Evolutionary conservation across 2,888 invertebrate genomes (phyloP), one percentile per base, ranked within the genome.

Genomic region (Dryadula phaetusa): DNA sequence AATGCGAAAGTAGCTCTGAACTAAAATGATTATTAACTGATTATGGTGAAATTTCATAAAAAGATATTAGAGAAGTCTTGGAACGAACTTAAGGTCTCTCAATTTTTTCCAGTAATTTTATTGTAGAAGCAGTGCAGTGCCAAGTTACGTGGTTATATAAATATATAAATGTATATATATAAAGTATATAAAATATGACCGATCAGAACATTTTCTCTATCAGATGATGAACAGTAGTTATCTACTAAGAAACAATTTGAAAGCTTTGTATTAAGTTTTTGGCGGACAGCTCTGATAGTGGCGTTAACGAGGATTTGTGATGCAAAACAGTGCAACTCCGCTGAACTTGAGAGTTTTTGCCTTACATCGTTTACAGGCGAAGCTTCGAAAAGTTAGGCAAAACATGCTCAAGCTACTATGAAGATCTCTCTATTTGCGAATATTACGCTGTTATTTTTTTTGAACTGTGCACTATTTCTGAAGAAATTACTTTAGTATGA

Each of bases 291-390:
- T 44, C 40, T 60, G 42, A 32, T 60, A 18, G 18, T 60, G 60
- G 28, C 7, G 44, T 60, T 60, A 6, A 60, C 44, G 12, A 40
- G 40, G 32, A 47, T 58, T 64, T 58, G 56, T 14, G 16, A 46
- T 58, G 40, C 56, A 49, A 58, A 56, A 56, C 37, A 18, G 47
- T 16, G 37, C 56, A 47, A 47, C 47, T 22, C 14, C 25, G 47
- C 25, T 64, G 37, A 40, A 58, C 44, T 60, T 18, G 32, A 32
- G 16, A 8, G 37, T 56, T 64, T 44, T 47, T 47, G 32, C 34
- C 37, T 58, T 56, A 64, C 56, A 37, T 44, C 44, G 44, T 54
- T 28, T 14, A 14, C 20, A 54, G 32, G 46, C 32, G 44, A 64
- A 54, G 22, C 37, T 54, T 64, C 10, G 18, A 7, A 64, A 42